Conservation (phyloP, 2,113 vertebrate genomes). For the Forbesichthys papilliferus region DNA sequence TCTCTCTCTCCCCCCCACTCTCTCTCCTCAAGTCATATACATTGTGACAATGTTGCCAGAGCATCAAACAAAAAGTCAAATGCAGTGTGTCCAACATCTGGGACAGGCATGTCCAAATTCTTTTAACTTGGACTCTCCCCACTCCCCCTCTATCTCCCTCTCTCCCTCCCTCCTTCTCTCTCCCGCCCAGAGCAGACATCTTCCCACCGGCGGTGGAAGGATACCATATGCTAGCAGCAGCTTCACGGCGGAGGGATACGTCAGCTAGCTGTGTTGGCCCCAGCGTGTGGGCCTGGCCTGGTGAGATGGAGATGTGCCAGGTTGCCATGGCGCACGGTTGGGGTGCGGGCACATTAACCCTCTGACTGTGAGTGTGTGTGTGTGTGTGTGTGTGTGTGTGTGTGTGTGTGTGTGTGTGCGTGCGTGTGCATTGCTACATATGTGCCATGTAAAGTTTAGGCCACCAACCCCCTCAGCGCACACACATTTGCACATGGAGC, state of each 20-base stretch:
- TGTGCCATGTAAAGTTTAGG: no score
- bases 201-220: conserved; percentile 12
- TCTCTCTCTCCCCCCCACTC: no score
- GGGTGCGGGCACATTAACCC: conserved; percentile 54
- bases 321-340: conserved; percentile 49
- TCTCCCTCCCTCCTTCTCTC: not conserved
- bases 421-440: no score
- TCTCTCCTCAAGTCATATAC: no score
- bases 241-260: conserved; percentile 37
- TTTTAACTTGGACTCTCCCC: not conserved
- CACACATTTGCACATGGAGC: conserved; percentile 42
- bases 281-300: conserved; percentile 50
- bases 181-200: not conserved
- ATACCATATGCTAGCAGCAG: conserved; percentile 50
- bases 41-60: no score
- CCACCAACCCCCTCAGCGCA: not conserved
- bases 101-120: no score
- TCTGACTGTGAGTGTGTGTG: not conserved
- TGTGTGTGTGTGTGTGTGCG: no score
- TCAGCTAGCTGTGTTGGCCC: conserved; percentile 34
- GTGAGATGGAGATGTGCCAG: conserved; percentile 54
- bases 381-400: conserved; percentile 6
- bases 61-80: no score
- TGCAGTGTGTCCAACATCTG: no score
- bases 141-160: not conserved